These are phyloP conservation scores for Drosophila santomea DNA, from an alignment of 1,140 invertebrate genomes.

Conservation along the genomic window DNA sequence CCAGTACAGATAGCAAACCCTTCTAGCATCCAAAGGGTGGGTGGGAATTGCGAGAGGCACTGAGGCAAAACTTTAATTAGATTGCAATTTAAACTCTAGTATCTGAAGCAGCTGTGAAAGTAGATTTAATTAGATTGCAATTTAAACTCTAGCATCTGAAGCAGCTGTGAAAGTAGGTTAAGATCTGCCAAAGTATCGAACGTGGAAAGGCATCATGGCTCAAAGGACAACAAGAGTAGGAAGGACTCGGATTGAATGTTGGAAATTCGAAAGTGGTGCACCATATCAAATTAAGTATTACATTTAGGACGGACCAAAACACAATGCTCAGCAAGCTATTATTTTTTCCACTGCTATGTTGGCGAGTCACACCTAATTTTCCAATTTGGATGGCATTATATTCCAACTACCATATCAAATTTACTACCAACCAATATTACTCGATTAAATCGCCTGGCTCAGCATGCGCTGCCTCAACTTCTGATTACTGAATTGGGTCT, in stretches of 20 bases:
- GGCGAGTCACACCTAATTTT: constrained; percentile 1
- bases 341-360: not conserved
- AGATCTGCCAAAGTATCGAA: constrained; percentile 21
- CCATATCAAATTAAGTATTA: too few species aligned
- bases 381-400: not conserved
- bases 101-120: constrained; percentile 36
- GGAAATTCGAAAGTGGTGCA: not conserved
- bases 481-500: constrained; percentile 51
- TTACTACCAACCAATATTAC: constrained; percentile 15
- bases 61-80: constrained; percentile 71
- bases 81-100: constrained; percentile 62
- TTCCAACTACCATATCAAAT: constrained; percentile 8
- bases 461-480: constrained; percentile 37
- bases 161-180: constrained; percentile 43
- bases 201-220: not conserved
- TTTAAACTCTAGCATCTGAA: constrained; percentile 48
- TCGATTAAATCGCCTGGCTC: constrained; percentile 21
- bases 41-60: constrained; percentile 13
- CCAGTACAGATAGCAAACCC: constrained; percentile 31
- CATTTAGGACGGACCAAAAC: too few species aligned
- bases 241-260: constrained; percentile 8
- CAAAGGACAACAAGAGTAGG: constrained; percentile 12
- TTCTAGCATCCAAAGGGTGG: constrained; percentile 3
- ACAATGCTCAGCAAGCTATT: too few species aligned
- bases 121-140: constrained; percentile 76